Conservation (phyloP, 2,113 vertebrate genomes). For the Neodon shergylaensis region DNA sequence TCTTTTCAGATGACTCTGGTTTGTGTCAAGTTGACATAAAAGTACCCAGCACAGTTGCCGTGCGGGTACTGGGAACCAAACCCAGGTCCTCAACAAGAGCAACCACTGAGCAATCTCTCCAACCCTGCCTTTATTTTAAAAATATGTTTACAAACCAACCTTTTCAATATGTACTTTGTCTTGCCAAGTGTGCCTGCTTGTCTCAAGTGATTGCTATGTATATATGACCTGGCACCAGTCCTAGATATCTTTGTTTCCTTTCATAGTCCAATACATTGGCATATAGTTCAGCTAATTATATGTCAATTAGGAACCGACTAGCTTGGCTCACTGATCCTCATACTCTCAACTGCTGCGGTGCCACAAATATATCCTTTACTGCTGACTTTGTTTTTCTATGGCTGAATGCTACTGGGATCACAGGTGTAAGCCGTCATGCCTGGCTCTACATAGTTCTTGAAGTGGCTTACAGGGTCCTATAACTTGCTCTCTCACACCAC, state of each 20-base stretch:
- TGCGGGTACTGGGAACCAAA: background rate
- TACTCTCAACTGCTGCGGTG: background rate
- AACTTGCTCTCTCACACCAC: background rate
- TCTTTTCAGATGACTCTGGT: background rate
- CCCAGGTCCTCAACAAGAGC: background rate
- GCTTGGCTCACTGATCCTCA: background rate
- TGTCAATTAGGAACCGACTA: background rate
- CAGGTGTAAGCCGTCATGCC: background rate
- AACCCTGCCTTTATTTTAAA: background rate
- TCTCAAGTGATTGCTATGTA: background rate
- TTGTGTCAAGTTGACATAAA: background rate
- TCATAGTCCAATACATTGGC: background rate
- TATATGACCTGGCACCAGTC: background rate
- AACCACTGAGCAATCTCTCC: background rate
- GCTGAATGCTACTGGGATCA: background rate
- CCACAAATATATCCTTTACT: background rate
- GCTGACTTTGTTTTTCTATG: background rate
- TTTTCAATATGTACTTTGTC: constrained; percentile 21
- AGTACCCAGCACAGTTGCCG: background rate
- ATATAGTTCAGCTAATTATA: constrained; percentile 6
- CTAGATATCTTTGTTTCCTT: background rate
- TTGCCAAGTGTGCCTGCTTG: background rate
- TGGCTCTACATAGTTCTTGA: background rate
- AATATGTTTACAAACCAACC: background rate
- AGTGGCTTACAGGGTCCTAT: background rate